Conservation (phyloP, 1,140 invertebrate genomes). For the Microplitis mediator region DNA sequence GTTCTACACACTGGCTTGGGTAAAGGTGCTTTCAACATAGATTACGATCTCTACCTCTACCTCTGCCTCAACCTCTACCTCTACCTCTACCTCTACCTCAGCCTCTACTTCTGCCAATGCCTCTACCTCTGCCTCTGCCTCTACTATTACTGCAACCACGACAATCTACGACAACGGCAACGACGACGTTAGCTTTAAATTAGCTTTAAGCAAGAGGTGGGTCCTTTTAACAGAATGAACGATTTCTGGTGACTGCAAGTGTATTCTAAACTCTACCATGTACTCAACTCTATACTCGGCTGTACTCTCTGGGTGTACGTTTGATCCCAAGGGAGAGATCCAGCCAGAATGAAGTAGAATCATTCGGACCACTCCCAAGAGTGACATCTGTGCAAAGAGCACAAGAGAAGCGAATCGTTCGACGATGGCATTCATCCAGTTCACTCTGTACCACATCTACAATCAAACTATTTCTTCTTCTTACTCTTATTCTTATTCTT, state of each 20-base stretch:
- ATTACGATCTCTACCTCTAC: constrained; percentile 21
- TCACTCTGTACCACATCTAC: background rate
- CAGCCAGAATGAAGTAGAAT: background rate
- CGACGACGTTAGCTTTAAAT: too few species aligned
- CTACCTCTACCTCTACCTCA: too few species aligned
- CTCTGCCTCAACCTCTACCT: background rate
- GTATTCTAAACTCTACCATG: too few species aligned
- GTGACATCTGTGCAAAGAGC: constrained; percentile 8
- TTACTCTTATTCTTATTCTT: too few species aligned
- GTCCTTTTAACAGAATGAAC: too few species aligned
- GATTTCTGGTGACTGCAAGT: too few species aligned
- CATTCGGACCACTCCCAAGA: constrained; percentile 11
- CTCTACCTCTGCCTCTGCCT: too few species aligned
- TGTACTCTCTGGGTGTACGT: too few species aligned
- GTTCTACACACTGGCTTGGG: constrained; percentile 1
- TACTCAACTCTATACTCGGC: too few species aligned
- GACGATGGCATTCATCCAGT: constrained; percentile 11
- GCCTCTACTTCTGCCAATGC: background rate
- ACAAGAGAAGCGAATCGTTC: background rate
- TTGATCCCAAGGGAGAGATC: background rate
- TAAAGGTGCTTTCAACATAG: constrained; percentile 30
- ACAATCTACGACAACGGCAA: too few species aligned
- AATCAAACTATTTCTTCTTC: constrained; percentile 7
- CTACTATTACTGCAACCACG: background rate
- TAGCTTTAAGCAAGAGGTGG: too few species aligned